These are phyloP conservation scores for Drepanosiphum platanoidis DNA, from an alignment of 2,888 invertebrate genomes.

Conservation along the genomic window DNA sequence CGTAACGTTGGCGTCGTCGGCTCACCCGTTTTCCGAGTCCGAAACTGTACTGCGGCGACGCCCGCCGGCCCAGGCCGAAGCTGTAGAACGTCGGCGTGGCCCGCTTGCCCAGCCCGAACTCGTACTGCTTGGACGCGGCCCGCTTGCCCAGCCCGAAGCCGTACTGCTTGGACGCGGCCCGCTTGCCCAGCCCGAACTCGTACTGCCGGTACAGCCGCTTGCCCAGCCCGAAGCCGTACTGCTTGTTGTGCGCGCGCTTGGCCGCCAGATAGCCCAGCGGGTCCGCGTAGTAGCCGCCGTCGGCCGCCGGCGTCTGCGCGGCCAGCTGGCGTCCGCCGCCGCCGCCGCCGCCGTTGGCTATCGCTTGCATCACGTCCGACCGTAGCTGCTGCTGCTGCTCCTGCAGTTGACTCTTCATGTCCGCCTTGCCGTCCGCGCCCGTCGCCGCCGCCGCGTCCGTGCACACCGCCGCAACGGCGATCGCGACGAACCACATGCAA, in stretches of 20 bases:
- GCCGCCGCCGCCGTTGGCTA: slow-evolving; percentile 1
- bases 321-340: neutral
- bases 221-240: slow-evolving; percentile 59
- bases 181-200: slow-evolving; percentile 66
- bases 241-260: slow-evolving; percentile 51
- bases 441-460: neutral
- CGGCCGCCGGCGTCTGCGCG: slow-evolving; percentile 8
- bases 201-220: slow-evolving; percentile 64
- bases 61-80: slow-evolving; percentile 65
- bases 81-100: slow-evolving; percentile 66
- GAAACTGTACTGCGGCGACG: slow-evolving; percentile 57
- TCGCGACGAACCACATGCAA: slow-evolving; percentile 15
- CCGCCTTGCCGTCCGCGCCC: neutral
- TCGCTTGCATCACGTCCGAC: slow-evolving; percentile 24
- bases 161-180: slow-evolving; percentile 72
- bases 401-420: slow-evolving; percentile 17
- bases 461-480: slow-evolving; percentile 25
- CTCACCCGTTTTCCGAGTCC: slow-evolving; percentile 53
- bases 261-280: slow-evolving; percentile 13
- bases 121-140: slow-evolving; percentile 67
- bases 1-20: neutral
- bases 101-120: slow-evolving; percentile 72
- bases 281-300: slow-evolving; percentile 7
- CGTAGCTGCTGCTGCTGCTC: slow-evolving; percentile 52
- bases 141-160: slow-evolving; percentile 71